These are phyloP conservation scores for Xylocopa sonorina DNA, from an alignment of 1,140 invertebrate species.

Conservation along the genomic window DNA sequence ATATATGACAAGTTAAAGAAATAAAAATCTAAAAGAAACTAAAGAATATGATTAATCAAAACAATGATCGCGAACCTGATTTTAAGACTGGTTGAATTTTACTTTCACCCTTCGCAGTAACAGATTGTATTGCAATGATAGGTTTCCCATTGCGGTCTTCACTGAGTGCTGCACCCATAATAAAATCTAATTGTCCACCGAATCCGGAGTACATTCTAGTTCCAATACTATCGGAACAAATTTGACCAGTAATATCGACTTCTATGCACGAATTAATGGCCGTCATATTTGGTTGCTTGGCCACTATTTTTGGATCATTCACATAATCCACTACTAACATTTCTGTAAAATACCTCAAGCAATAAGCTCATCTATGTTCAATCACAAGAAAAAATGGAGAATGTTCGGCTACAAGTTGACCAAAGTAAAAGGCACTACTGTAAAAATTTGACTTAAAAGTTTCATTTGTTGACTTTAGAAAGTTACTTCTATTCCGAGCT, in stretches of 20 bases:
- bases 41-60: background rate
- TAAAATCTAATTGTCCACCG: slow-evolving; percentile 98
- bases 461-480: too few relatives aligned
- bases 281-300: slow-evolving; percentile 94
- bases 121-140: slow-evolving; percentile 95
- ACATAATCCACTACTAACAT: slow-evolving; percentile 94
- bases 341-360: slow-evolving; percentile 82
- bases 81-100: slow-evolving; percentile 95
- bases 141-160: slow-evolving; percentile 94
- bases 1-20: slow-evolving; percentile 10
- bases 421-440: too few relatives aligned
- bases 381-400: background rate
- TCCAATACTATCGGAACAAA: slow-evolving; percentile 95
- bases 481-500: too few relatives aligned
- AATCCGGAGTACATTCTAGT: slow-evolving; percentile 96
- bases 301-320: slow-evolving; percentile 91
- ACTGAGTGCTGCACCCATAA: slow-evolving; percentile 95
- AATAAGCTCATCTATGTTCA: background rate
- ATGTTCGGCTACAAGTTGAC: too few relatives aligned
- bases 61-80: slow-evolving; percentile 83
- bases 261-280: slow-evolving; percentile 98
- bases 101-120: slow-evolving; percentile 91
- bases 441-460: too few relatives aligned
- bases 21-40: background rate
- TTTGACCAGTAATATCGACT: slow-evolving; percentile 97